A percentile compares a stretch with the other conserved stretches of the same genome.
Evolutionary conservation across 2,113 vertebrate genomes (phyloP).

Genomic region (Myrmecophaga tridactyla): DNA sequence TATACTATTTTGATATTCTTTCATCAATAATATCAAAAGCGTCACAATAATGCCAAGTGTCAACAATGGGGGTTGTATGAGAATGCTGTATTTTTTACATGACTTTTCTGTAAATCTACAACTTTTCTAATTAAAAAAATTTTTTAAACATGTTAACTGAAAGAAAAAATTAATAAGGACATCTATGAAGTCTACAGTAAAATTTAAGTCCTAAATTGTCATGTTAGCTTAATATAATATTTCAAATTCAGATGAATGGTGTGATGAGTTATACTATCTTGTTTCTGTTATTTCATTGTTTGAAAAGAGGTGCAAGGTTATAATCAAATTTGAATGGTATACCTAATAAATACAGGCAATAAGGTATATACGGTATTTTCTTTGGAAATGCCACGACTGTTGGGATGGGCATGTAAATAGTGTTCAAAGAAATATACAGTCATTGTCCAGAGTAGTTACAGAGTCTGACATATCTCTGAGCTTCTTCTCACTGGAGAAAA

Average conservation of each 20-base stretch:
- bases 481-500: neutral
- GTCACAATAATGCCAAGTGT: too few relatives aligned
- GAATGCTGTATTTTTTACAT: too few relatives aligned
- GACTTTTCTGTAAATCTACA: too few relatives aligned
- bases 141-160: too few relatives aligned
- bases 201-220: neutral
- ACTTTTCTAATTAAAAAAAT: too few relatives aligned
- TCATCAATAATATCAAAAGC: too few relatives aligned
- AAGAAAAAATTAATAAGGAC: neutral
- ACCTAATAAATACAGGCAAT: neutral
- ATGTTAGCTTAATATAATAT: neutral
- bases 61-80: too few relatives aligned
- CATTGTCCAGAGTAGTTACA: neutral
- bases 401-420: neutral
- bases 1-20: too few relatives aligned
- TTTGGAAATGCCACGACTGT: neutral
- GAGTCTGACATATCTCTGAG: neutral
- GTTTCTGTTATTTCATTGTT: neutral
- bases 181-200: neutral
- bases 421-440: neutral
- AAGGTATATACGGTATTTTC: neutral
- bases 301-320: neutral
- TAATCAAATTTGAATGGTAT: neutral
- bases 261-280: neutral
- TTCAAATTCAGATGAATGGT: conserved; percentile 7